Base-by-base conservation (phyloP, 2,797 vertebrate species). In the Microchirus variegatus region DNA sequence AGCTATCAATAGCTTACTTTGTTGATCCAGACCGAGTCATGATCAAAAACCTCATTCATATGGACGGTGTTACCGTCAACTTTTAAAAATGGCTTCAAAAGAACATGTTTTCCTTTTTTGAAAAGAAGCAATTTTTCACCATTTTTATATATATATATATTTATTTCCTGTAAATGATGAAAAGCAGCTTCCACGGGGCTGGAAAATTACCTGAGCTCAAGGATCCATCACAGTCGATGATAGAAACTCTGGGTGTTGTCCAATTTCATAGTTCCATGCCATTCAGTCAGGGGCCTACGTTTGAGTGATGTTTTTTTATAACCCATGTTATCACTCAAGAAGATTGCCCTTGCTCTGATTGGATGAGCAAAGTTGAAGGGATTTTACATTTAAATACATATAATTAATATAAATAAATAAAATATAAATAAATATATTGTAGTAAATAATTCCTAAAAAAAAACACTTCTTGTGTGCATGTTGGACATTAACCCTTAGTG, bases 221-320 rank as follows among this genome's bases (percentile, higher is more conserved):
- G 43, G 53, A 69, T 72, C 64, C 46, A 63, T 81, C 61, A 59
- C 70, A 35, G 50, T n/a, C 63, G 70, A 66, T 55, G 57, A 60
- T 26, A 58, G 22, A 68, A 49, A 61, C 15, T 15, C 38, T 63
- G 31, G 35, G 41, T 53, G 53, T 42, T 10, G 54, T 66, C 56
- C 53, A 22, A 75, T 70, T 41, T 48, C 26, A 49, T 16, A 37
- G 41, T 49, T 64, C 37, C 16, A 45, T 55, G 22, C 6, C 46
- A 16, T 31, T 76, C 51, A 44, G 43, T 8, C 46, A n/a, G 47
- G 51, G 41, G 18, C 51, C 22, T 22, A 22, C 31, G 17, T 16
- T 31, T 40, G 44, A 77, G 47, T 48, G 36, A 60, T 55, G 56
- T 72, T 22, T 47, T 53, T 49, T 31, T 59, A 37, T 50, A 63